phyloP scores from a whole-genome alignment of 2,797 vertebrate genomes.

The Mallotus villosus region DNA sequence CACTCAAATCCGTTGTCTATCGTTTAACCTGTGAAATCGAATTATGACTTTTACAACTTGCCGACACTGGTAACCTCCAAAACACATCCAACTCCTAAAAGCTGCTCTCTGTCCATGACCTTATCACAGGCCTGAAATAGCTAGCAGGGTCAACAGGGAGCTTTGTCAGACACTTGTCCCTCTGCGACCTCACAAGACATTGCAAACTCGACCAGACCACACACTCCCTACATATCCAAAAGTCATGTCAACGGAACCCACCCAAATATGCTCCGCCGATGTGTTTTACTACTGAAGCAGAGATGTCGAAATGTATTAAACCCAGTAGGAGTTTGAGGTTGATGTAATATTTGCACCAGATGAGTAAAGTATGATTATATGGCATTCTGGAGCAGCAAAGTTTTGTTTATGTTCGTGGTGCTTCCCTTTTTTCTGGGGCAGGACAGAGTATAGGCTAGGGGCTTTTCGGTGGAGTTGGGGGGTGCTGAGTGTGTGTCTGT shows the following conservation, averaged over 20 bases:
- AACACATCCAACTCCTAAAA: slow-evolving; percentile 36
- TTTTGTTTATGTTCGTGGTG: not conserved
- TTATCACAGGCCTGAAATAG: slow-evolving; percentile 74
- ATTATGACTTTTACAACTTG: slow-evolving; percentile 6
- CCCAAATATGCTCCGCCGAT: too few relatives aligned
- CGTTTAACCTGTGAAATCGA: not conserved
- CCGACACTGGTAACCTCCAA: slow-evolving; percentile 37
- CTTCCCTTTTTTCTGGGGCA: not conserved
- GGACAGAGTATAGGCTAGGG: not conserved
- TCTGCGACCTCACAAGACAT: slow-evolving; percentile 26
- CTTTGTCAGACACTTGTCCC: slow-evolving; percentile 52
- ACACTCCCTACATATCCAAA: not conserved
- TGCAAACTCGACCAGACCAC: too few relatives aligned
- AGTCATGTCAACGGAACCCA: too few relatives aligned
- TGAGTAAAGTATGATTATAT: too few relatives aligned
- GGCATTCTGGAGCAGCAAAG: not conserved
- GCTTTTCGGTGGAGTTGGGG: not conserved
- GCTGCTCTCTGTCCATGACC: slow-evolving; percentile 32
- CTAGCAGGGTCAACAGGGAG: slow-evolving; percentile 50
- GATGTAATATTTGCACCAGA: too few relatives aligned
- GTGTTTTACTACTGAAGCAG: too few relatives aligned
- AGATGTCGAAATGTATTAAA: too few relatives aligned
- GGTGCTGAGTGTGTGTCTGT: not conserved
- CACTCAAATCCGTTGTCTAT: not conserved
- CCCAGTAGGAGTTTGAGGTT: too few relatives aligned